A percentile compares a stretch with the other conserved stretches of the same genome.
Evolutionary conservation across 1,140 invertebrate species (phyloP).

Genomic region (Tachypleus tridentatus): DNA sequence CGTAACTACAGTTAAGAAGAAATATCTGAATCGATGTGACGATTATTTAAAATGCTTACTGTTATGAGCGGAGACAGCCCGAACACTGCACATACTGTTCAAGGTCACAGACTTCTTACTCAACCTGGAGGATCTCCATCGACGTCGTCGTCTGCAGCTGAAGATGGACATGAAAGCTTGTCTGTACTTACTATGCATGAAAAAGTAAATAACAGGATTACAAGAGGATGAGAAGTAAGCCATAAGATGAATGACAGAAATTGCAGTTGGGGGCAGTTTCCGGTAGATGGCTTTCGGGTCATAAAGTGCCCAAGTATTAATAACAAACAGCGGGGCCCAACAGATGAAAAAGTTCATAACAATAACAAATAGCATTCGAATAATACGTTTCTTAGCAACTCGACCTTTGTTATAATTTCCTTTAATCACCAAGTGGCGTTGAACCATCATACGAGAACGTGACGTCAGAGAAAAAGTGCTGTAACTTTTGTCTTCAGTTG

Average conservation of each 20-base stretch:
- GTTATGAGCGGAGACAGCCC: constrained; percentile 4
- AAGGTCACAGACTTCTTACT: constrained; percentile 12
- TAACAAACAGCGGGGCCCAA: constrained; percentile 40
- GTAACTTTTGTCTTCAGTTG: no score
- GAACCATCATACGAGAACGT: no score
- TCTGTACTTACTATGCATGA: constrained; percentile 42
- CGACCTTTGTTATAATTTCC: constrained; percentile 21
- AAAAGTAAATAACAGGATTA: constrained; percentile 44
- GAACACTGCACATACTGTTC: constrained; percentile 13
- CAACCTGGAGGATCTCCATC: constrained; percentile 5
- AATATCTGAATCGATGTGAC: no score
- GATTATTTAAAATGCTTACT: no score
- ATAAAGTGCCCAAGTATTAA: constrained; percentile 36
- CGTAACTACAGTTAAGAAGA: no score
- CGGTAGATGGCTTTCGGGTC: constrained; percentile 28
- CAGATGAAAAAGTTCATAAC: constrained; percentile 44
- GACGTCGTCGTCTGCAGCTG: constrained; percentile 7
- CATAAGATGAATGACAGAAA: constrained; percentile 37
- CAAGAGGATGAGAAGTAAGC: constrained; percentile 40
- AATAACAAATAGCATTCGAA: constrained; percentile 42
- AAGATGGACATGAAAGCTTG: constrained; percentile 11
- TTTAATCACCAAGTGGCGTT: no score
- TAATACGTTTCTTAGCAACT: constrained; percentile 34
- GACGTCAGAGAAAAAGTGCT: no score
- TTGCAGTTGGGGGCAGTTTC: constrained; percentile 22